phyloP scores from a whole-genome alignment of 2,888 invertebrate species.

The Deilephila elpenor region DNA sequence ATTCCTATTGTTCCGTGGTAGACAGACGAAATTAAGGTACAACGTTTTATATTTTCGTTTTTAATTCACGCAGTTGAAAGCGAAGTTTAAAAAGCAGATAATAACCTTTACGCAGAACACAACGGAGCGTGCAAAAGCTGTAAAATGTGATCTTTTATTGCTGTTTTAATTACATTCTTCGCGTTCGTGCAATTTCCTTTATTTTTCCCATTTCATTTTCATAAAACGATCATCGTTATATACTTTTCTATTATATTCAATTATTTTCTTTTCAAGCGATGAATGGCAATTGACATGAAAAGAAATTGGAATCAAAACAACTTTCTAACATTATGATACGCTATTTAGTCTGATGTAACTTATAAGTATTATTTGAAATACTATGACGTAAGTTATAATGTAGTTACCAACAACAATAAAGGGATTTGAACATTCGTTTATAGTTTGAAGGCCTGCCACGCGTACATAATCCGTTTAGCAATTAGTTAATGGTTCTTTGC shows the following conservation, averaged over 20 bases:
- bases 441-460: conserved; percentile 42
- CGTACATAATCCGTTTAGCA: conserved; percentile 54
- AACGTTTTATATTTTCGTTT: conserved; percentile 74
- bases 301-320: not conserved
- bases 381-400: not conserved
- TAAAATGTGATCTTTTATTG: conserved; percentile 75
- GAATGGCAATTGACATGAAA: conserved; percentile 17
- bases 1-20: conserved; percentile 67
- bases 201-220: conserved; percentile 61
- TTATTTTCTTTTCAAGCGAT: conserved; percentile 24
- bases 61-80: conserved; percentile 72
- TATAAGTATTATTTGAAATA: no score
- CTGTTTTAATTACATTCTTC: conserved; percentile 78
- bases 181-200: conserved; percentile 60
- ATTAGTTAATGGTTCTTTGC: conserved; percentile 61
- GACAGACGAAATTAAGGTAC: conserved; percentile 72
- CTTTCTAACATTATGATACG: no score
- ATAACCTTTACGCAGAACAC: conserved; percentile 70
- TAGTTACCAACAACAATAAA: not conserved
- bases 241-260: conserved; percentile 25
- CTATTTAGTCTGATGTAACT: no score
- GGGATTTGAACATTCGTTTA: conserved; percentile 27
- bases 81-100: conserved; percentile 77
- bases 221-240: conserved; percentile 51
- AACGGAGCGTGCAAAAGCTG: conserved; percentile 67